Evolutionary conservation across 2,888 invertebrate genomes (phyloP).

Genomic region (Caenorhabditis doughertyi): DNA sequence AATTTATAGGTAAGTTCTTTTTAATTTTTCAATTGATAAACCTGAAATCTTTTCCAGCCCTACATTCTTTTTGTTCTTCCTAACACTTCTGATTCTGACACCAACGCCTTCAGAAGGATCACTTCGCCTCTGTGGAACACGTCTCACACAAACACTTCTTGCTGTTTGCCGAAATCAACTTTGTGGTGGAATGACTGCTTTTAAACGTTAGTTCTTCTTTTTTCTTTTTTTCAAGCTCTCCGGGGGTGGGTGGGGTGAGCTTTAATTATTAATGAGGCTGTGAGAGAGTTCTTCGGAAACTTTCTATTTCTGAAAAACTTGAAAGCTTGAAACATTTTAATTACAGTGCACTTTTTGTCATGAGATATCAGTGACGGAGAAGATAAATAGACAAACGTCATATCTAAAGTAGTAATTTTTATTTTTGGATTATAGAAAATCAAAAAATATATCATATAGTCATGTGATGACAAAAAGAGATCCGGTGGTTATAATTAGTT

Average conservation of each 20-base stretch:
- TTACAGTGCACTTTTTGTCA: no score
- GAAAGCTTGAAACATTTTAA: no score
- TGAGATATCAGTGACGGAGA: no score
- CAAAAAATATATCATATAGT: no score
- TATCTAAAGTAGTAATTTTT: no score
- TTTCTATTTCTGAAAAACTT: background rate
- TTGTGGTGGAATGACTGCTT: slow-evolving; percentile 70
- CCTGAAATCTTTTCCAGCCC: slow-evolving; percentile 14
- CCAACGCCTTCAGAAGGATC: slow-evolving; percentile 64
- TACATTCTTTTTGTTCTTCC: slow-evolving; percentile 11
- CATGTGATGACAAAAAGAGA: no score
- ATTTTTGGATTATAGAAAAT: no score
- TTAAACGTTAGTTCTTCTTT: slow-evolving; percentile 64
- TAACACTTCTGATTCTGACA: slow-evolving; percentile 41
- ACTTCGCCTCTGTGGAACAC: slow-evolving; percentile 76
- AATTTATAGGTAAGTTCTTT: slow-evolving; percentile 37
- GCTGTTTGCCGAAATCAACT: slow-evolving; percentile 76
- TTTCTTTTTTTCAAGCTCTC: background rate
- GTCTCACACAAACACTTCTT: slow-evolving; percentile 75
- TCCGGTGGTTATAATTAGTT: no score
- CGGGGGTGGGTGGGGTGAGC: slow-evolving; percentile 12
- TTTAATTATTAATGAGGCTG: background rate
- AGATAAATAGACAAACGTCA: no score
- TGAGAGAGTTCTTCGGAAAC: background rate
- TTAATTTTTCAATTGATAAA: background rate